Conservation (phyloP, 1,140 invertebrate genomes). For the Caenorhabditis elegans region DNA sequence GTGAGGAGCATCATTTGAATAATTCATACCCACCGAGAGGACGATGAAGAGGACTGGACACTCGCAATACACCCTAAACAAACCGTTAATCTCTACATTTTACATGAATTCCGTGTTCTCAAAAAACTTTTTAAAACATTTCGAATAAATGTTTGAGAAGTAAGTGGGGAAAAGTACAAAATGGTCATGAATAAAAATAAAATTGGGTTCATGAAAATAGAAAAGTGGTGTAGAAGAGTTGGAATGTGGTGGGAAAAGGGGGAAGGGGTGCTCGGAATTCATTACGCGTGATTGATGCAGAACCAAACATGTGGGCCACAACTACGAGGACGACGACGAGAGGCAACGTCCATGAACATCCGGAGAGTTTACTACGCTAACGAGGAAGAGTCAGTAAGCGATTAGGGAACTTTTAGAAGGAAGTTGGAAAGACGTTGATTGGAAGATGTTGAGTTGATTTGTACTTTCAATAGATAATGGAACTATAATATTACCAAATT, state of each 20-base stretch:
- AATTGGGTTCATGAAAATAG: background rate
- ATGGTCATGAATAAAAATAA: background rate
- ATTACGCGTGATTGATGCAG: conserved; percentile 31
- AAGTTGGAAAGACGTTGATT: background rate
- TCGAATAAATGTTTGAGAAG: too few relatives aligned
- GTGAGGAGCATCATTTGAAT: conserved; percentile 33
- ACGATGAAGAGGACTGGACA: background rate
- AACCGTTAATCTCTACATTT: conserved; percentile 12
- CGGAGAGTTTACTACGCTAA: conserved; percentile 26
- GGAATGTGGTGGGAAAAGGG: conserved; percentile 20
- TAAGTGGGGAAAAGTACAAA: too few relatives aligned
- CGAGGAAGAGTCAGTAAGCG: background rate
- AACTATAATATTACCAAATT: background rate
- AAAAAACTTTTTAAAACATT: background rate
- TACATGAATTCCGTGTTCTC: background rate
- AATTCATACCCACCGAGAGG: conserved; percentile 19
- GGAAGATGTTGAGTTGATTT: background rate
- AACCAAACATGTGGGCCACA: conserved; percentile 21
- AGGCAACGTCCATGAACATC: conserved; percentile 13
- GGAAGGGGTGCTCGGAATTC: conserved; percentile 16
- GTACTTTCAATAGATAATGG: background rate
- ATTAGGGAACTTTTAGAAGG: background rate
- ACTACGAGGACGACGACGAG: background rate
- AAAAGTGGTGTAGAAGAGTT: conserved; percentile 6
- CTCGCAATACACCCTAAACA: background rate